Base-by-base conservation (phyloP, 2,888 invertebrate species). In the Epiblema foenella region DNA sequence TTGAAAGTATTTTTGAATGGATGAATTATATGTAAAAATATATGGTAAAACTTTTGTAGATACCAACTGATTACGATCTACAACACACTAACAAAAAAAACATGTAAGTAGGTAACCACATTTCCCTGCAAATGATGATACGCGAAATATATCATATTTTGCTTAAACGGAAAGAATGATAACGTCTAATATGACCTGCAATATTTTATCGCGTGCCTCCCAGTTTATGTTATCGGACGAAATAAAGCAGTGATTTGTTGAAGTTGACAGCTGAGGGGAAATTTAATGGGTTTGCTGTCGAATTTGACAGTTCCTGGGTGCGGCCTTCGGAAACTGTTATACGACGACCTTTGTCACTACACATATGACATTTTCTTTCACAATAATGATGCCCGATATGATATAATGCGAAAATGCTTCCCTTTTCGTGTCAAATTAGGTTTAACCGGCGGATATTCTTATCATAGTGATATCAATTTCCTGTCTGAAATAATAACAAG, bases 271-370 rank as follows among this genome's bases (percentile, higher is more conserved):
- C 68, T n/a, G 75, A 78, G 78, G 75, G 78, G 75, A 78, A 79
- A 78, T 81, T 77, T 78, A 76, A 78, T 76, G 85, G 86, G 82
- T 85, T 83, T 84, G 81, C 79, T 85, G 88, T 85, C 83, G 77
- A 89, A 89, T 89, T 90, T 89, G 90, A 89, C 89, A 88, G 87
- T 84, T 87, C 84, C 86, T 87, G 79, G 77, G 81, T 78, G 79
- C 75, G 79, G 79, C 73, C 77, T 77, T 78, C 72, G 79, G 82
- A 89, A 87, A 87, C 85, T 86, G 85, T 90, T 87, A 85, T 83
- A 83, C 78, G 78, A 66, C 81, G 86, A 90, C 90, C 91, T 90
- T 83, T 86, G 87, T 92, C 91, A 92, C 79, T 79, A 77, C 81
- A 79, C 84, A 87, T 87, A 88, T 82, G 88, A 85, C 85, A 80